Base-by-base conservation (phyloP, 2,888 invertebrate genomes). In the Amaurobius ferox region DNA sequence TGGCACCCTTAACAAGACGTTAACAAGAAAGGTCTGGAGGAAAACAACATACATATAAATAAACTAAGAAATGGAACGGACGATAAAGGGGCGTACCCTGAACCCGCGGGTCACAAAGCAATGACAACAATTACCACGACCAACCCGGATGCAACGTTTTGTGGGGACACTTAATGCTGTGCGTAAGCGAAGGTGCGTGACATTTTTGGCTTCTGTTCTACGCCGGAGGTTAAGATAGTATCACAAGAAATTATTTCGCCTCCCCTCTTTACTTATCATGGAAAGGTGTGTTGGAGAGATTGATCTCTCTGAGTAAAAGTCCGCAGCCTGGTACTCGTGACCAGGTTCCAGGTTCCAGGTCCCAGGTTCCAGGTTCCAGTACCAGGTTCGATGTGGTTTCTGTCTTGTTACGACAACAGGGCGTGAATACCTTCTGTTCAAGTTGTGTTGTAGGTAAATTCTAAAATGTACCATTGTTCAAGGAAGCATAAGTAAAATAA, bases 121-220 rank as follows among this genome's bases (percentile, higher is more conserved):
- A 77, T 85, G 83, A 77, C 83, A 85, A 39, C 77, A 62, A 85
- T 77, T 77, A 85, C 72, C 35, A 29, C 40, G 61, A 40, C 64
- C 76, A 85, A 85, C 77, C 72, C 77, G 77, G 77, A 77, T 77
- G 77, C 55, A 55, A 11, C 3, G 44, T 44, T 76, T 70, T 70
- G 67, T 35, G 29, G 55, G 72, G 73, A 40, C 62, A 79, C 23
- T 61, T 68, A 77, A 44, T 29, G 29, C 72, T 61, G 32, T 29
- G 80, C 67, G 80, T 79, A 72, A 79, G 72, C 48, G 72, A 72
- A 79, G 79, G 72, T 80, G 80, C 81, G 81, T 81, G 81, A 81
- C 81, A 66, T 19, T 83, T 81, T 66, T 35, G 11, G 5, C 6
- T 5, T 7, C 9, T 71, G 72, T 85, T 62, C 83, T 67, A n/a